These are phyloP conservation scores for Odocoileus virginianus DNA, from an alignment of 2,113 vertebrate genomes.

Conservation along the genomic window DNA sequence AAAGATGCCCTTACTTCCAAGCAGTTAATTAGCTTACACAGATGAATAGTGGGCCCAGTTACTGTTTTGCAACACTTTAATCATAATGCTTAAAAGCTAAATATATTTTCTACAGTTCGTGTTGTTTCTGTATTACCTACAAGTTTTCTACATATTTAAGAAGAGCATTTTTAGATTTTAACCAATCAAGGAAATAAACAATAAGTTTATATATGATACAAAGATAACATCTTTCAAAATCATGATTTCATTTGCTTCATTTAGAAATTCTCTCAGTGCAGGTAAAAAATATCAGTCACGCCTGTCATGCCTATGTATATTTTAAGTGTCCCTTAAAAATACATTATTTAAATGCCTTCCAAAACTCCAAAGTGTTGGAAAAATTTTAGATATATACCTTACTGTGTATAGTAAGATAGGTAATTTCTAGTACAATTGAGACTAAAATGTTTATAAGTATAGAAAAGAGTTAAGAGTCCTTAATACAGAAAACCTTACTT, in stretches of 20 bases:
- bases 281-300: neutral
- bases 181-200: neutral
- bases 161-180: neutral
- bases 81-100: neutral
- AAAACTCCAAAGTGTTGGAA: neutral
- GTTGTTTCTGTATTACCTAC: neutral
- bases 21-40: neutral
- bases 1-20: neutral
- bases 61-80: neutral
- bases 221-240: neutral
- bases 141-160: neutral
- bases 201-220: neutral
- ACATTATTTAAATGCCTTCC: neutral
- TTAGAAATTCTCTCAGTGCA: neutral
- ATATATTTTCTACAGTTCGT: neutral
- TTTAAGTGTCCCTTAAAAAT: neutral
- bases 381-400: neutral
- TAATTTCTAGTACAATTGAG: neutral
- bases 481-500: neutral
- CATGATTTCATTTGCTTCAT: neutral
- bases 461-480: neutral
- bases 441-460: neutral
- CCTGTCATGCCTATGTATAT: neutral
- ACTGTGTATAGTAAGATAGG: neutral
- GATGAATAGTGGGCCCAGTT: neutral